phyloP scores from a whole-genome alignment of 2,888 invertebrate genomes.

The Dicyrtoma fusca region DNA sequence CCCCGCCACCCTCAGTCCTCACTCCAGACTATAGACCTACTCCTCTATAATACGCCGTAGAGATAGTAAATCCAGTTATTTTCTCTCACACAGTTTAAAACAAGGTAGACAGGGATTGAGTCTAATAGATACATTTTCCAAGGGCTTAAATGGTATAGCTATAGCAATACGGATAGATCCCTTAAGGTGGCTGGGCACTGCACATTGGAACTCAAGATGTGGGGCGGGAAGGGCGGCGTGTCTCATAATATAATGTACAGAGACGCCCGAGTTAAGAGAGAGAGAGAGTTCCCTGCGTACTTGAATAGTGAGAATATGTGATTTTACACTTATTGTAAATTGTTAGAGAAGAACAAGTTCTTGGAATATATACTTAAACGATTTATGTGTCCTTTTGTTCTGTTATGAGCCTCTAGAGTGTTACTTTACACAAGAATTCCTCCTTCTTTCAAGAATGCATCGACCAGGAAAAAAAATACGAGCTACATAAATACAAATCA shows the following conservation, averaged over 20 bases:
- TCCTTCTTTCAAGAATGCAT: slow-evolving; percentile 28
- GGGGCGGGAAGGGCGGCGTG: neutral
- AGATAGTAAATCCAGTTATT: neutral
- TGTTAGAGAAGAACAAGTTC: slow-evolving; percentile 20
- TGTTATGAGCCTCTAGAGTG: slow-evolving; percentile 32
- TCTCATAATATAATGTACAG: too few relatives aligned
- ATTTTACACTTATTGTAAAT: slow-evolving; percentile 32
- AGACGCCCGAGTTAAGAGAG: too few relatives aligned
- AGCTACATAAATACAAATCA: slow-evolving; percentile 35
- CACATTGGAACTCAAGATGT: neutral
- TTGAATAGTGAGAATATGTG: slow-evolving; percentile 2
- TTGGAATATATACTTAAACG: slow-evolving; percentile 25
- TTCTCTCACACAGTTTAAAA: too few relatives aligned
- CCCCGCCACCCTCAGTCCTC: neutral
- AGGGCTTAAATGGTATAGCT: too few relatives aligned
- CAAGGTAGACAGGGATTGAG: too few relatives aligned
- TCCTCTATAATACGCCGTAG: too few relatives aligned
- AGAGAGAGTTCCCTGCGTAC: neutral
- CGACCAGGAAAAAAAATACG: slow-evolving; percentile 2
- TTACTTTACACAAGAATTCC: slow-evolving; percentile 20
- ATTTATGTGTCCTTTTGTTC: slow-evolving; percentile 33
- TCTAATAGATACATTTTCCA: too few relatives aligned
- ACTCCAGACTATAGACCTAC: neutral
- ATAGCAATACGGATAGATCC: too few relatives aligned
- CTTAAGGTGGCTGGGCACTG: too few relatives aligned